Evolutionary conservation across 2,888 invertebrate genomes (phyloP).

Genomic region (Eupsilia transversa): DNA sequence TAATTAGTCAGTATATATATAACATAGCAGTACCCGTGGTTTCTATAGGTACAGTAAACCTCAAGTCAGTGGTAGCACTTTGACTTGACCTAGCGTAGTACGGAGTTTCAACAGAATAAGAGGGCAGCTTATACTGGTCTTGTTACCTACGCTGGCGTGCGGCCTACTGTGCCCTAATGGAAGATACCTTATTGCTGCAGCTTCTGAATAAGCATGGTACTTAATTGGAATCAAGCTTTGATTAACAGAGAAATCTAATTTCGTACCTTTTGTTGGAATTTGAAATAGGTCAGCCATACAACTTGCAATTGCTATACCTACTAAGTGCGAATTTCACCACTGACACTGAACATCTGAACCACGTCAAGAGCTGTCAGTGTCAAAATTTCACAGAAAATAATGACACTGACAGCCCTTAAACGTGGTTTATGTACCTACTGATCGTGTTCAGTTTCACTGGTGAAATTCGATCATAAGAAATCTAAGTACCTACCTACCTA

Average conservation of each 20-base stretch:
- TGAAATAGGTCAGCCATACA: background rate
- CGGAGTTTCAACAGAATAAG: background rate
- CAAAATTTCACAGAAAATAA: no score
- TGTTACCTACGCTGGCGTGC: background rate
- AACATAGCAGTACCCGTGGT: background rate
- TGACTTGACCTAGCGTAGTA: background rate
- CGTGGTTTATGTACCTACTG: no score
- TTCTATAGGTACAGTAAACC: background rate
- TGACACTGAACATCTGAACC: no score
- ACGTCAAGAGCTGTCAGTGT: no score
- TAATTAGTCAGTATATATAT: background rate
- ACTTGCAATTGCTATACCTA: background rate
- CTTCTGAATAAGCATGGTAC: background rate
- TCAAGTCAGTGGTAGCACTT: background rate
- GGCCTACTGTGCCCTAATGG: background rate
- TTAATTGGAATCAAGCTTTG: slow-evolving; percentile 11
- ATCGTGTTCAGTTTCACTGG: no score
- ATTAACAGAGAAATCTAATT: background rate
- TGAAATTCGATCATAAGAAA: no score
- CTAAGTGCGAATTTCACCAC: no score
- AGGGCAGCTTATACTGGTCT: background rate
- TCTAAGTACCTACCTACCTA: no score
- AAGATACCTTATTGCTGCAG: slow-evolving; percentile 1
- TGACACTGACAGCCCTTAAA: no score
- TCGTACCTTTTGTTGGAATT: background rate